Percentiles rank a stretch among this genome's conserved stretches.
Conservation (phyloP, 35 echinoderm and acorn worm species). For the Acanthaster planci region DNA sequence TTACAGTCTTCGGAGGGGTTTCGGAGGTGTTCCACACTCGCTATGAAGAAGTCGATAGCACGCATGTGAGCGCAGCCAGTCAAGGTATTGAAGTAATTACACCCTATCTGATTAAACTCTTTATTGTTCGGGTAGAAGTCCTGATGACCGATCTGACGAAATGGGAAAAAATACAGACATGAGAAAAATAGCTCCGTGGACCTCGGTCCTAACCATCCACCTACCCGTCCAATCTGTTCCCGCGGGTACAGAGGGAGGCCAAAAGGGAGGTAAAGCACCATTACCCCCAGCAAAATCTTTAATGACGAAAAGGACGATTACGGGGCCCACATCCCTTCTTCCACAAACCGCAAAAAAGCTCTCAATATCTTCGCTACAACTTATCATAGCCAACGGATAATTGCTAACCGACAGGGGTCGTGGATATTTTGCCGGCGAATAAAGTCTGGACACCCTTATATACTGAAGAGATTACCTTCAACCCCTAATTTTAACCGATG, state of each 20-base stretch:
- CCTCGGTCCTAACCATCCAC: background rate
- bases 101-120: background rate
- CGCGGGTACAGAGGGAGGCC: background rate
- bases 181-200: background rate
- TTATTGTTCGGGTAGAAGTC: conserved; percentile 7
- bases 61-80: conserved; percentile 5
- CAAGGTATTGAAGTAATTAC: background rate
- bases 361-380: no score
- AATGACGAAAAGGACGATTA: background rate
- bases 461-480: no score
- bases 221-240: background rate
- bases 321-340: no score
- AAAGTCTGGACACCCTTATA: no score
- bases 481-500: no score
- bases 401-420: no score
- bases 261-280: background rate
- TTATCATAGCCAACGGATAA: no score
- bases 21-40: background rate
- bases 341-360: no score
- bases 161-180: background rate
- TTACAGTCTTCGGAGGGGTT: background rate
- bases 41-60: background rate
- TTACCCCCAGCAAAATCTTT: background rate
- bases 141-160: background rate
- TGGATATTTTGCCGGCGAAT: no score